Percentiles rank a stretch among this genome's conserved stretches.
phyloP scores from a whole-genome alignment of 1,140 invertebrate species.

The Drepana arcuata region DNA sequence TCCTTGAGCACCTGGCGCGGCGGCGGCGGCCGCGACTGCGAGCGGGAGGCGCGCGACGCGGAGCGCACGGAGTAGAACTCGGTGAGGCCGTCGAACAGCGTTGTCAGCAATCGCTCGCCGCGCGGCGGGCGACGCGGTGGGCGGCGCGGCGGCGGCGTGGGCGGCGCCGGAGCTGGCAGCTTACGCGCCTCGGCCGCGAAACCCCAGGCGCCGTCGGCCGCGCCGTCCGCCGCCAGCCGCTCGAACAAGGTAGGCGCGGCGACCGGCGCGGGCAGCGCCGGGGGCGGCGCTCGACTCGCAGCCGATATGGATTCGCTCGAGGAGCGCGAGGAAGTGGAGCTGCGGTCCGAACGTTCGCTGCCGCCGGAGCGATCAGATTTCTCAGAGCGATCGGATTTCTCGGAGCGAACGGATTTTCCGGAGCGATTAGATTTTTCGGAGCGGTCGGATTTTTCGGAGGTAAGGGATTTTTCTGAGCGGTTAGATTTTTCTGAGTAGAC shows the following conservation, averaged over 20 bases:
- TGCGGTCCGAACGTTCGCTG: too few relatives aligned
- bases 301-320: slow-evolving; percentile 35
- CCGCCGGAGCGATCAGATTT: too few relatives aligned
- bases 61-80: slow-evolving; percentile 83
- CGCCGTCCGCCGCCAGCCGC: slow-evolving; percentile 57
- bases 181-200: slow-evolving; percentile 81
- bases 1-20: slow-evolving; percentile 49
- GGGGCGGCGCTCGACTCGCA: slow-evolving; percentile 31
- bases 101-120: slow-evolving; percentile 74
- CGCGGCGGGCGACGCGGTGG: slow-evolving; percentile 28
- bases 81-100: slow-evolving; percentile 87
- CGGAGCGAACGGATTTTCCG: too few relatives aligned
- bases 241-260: slow-evolving; percentile 69
- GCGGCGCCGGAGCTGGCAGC: slow-evolving; percentile 23
- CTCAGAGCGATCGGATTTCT: too few relatives aligned
- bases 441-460: too few relatives aligned
- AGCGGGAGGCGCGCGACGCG: slow-evolving; percentile 45
- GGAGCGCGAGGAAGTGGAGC: too few relatives aligned
- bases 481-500: too few relatives aligned
- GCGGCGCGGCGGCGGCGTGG: slow-evolving; percentile 2
- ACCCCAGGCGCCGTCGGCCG: slow-evolving; percentile 78
- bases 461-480: too few relatives aligned
- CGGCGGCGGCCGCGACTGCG: slow-evolving; percentile 17
- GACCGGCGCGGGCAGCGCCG: slow-evolving; percentile 31
- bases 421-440: too few relatives aligned